Evolutionary conservation across 2,888 invertebrate species (phyloP).

Genomic region (Ctena decussata): DNA sequence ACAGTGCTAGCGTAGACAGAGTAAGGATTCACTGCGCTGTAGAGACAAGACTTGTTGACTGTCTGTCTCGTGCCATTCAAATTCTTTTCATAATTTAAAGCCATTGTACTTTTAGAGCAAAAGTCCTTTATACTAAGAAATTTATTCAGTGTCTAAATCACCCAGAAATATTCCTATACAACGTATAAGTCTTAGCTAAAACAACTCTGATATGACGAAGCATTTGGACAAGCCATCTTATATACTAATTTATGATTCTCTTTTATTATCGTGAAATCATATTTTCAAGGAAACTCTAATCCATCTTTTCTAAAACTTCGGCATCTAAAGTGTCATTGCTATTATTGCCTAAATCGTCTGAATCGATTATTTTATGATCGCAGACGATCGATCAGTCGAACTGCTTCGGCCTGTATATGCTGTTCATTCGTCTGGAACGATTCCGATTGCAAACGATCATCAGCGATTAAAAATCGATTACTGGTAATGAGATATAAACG

Average conservation of each 20-base stretch:
- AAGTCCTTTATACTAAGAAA: too few species aligned
- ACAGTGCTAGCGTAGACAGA: too few species aligned
- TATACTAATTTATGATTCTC: background rate
- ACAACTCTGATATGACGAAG: too few species aligned
- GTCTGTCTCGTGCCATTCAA: background rate
- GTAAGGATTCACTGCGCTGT: background rate
- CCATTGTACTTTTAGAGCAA: background rate
- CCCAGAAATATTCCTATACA: too few species aligned
- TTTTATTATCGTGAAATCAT: background rate
- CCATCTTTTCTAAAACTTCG: background rate
- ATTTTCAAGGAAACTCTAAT: background rate
- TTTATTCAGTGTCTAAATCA: too few species aligned
- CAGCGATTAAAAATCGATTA: background rate
- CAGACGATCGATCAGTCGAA: background rate
- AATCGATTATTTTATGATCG: too few species aligned
- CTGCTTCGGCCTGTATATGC: background rate
- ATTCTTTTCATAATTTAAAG: background rate
- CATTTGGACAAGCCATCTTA: background rate
- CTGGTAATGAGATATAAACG: background rate
- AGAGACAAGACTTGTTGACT: background rate
- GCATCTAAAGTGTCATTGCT: background rate
- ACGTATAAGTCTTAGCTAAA: too few species aligned
- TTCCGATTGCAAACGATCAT: background rate
- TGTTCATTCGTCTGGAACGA: background rate
- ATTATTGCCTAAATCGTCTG: background rate